phyloP scores from a whole-genome alignment of 2,797 vertebrate genomes.

The Acanthis flammea region DNA sequence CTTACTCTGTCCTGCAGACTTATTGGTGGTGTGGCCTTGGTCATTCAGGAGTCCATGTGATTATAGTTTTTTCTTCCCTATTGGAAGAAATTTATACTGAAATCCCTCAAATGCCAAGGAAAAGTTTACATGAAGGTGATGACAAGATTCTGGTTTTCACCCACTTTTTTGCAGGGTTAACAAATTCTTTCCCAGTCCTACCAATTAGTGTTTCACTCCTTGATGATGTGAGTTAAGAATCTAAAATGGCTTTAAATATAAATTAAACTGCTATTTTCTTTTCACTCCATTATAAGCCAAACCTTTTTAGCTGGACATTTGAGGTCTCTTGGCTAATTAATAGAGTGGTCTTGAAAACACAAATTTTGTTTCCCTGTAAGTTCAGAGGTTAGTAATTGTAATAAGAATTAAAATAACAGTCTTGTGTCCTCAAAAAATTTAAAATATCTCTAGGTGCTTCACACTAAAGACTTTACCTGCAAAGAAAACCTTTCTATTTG shows the following conservation, averaged over 20 bases:
- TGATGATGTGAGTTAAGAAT: background rate
- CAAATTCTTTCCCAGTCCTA: background rate
- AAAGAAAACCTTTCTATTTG: background rate
- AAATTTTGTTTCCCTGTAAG: background rate
- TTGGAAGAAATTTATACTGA: background rate
- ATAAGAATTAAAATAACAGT: background rate
- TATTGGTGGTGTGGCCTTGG: background rate
- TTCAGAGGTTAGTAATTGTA: background rate
- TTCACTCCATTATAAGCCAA: background rate
- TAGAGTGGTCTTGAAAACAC: background rate
- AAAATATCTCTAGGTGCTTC: background rate
- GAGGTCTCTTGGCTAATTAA: background rate
- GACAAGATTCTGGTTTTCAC: background rate
- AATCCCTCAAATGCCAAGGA: background rate
- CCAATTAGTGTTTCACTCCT: background rate
- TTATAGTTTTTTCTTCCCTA: fast-evolving
- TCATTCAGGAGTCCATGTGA: background rate
- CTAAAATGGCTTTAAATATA: background rate
- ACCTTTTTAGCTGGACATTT: background rate
- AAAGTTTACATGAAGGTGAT: background rate
- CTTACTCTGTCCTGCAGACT: background rate
- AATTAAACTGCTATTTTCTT: background rate
- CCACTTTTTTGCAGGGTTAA: background rate
- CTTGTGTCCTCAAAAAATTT: background rate
- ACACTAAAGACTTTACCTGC: background rate